phyloP scores from a whole-genome alignment of 2,113 vertebrate genomes.

The Megaptera novaeangliae region DNA sequence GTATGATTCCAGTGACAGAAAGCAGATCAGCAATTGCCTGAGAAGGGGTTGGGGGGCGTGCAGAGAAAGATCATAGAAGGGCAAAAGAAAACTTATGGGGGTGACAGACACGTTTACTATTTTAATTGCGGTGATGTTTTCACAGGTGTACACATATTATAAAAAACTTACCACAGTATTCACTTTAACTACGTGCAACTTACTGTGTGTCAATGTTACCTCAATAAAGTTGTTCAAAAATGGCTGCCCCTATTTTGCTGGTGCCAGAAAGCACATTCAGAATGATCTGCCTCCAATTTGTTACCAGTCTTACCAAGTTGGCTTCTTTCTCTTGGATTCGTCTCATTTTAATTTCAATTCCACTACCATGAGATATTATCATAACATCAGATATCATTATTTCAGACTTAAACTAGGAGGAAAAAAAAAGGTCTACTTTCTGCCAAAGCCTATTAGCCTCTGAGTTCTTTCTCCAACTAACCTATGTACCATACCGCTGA shows the following conservation, averaged over 20 bases:
- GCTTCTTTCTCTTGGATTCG: neutral
- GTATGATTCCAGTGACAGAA: neutral
- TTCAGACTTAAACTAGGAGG: neutral
- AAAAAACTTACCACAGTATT: neutral
- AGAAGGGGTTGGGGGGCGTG: fast-evolving
- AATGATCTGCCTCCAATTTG: neutral
- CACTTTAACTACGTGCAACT: neutral
- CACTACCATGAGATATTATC: too few relatives aligned
- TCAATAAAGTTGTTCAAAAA: neutral
- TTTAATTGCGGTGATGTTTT: neutral
- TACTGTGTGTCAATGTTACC: neutral
- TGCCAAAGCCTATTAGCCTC: neutral
- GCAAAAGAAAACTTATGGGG: neutral
- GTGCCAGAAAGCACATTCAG: neutral
- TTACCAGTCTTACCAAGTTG: neutral
- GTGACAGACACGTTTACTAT: neutral
- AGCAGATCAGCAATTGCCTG: neutral
- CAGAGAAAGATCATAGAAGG: neutral
- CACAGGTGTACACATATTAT: neutral
- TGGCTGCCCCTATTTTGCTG: neutral
- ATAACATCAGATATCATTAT: neutral
- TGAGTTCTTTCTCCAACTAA: neutral
- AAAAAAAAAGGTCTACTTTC: neutral
- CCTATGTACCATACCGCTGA: neutral
- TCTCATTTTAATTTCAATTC: neutral